phyloP scores from a whole-genome alignment of 2,888 invertebrate species.

The Ethmia dodecea region DNA sequence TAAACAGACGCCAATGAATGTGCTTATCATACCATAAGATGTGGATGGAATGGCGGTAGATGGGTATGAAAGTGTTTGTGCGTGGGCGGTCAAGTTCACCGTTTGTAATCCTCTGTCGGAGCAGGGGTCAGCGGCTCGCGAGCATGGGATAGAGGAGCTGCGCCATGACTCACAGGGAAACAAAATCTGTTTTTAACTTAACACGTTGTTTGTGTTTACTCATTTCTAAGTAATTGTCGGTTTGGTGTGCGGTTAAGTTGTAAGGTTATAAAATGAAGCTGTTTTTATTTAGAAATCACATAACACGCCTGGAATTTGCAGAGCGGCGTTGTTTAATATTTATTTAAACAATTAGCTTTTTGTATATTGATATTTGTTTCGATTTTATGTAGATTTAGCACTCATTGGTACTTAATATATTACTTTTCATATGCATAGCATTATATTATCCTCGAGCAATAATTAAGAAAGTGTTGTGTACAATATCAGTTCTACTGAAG shows the following conservation, averaged over 20 bases:
- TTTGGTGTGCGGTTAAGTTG: slow-evolving; percentile 43
- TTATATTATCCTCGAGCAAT: too few species aligned
- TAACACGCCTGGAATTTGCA: not conserved
- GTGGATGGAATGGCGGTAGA: slow-evolving; percentile 26
- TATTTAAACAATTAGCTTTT: not conserved
- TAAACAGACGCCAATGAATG: slow-evolving; percentile 1
- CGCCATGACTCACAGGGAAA: slow-evolving; percentile 25
- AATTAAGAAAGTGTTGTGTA: too few species aligned
- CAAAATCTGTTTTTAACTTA: slow-evolving; percentile 45
- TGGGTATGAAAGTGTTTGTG: slow-evolving; percentile 34
- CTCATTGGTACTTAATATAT: too few species aligned
- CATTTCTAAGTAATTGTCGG: slow-evolving; percentile 43
- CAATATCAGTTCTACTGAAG: too few species aligned
- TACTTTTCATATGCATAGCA: too few species aligned
- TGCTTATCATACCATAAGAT: slow-evolving; percentile 10
- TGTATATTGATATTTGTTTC: too few species aligned
- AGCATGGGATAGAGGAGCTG: slow-evolving; percentile 37
- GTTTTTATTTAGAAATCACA: slow-evolving; percentile 1
- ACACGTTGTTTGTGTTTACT: slow-evolving; percentile 48
- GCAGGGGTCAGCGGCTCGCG: slow-evolving; percentile 57
- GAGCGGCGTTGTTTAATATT: not conserved
- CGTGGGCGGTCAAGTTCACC: slow-evolving; percentile 70
- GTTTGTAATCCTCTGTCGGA: slow-evolving; percentile 51
- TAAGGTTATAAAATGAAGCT: slow-evolving; percentile 18
- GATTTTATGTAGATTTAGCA: too few species aligned